Evolutionary conservation across 2,113 vertebrate species (phyloP), one percentile per base, ranked within the genome.

Genomic region (Hoplias malabaricus): DNA sequence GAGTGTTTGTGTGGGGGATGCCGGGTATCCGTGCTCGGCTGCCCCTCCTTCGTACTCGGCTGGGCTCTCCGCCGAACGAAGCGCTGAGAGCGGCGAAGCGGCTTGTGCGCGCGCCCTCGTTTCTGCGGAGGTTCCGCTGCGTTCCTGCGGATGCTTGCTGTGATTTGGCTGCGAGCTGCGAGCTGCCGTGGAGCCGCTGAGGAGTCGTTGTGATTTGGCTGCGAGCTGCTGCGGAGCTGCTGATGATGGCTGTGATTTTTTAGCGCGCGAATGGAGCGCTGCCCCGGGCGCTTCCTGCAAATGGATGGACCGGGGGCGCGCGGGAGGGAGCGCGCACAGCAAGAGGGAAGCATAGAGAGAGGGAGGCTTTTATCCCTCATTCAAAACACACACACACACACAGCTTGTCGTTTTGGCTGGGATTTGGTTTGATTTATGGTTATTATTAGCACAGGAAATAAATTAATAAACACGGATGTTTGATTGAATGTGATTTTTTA

Each of bases 231-330:
- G 59, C 91, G 93, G 93, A 94, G 95, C 95, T 93, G 93, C 94
- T 93, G 94, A 96, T 96, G 95, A 95, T 95, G 93, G 94, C 93
- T 94, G 92, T 95, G 94, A 96, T 96, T 95, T 94, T 96, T 95
- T 95, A 48, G 48, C 19, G 48, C 48, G 48, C 48, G 48, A 94
- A 95, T 95, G 94, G 94, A 94, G 94, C 92, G 92, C 92, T 93
- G 93, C 94, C 94, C 87, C 91, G n/a, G 94, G 95, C 94, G 87
- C 92, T 95, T 94, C 95, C 94, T 95, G 93, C 94, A 94, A 95
- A 95, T 95, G 94, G 93, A 95, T 95, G 93, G 93, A 94, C 94
- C 93, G 88, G 91, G 25, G 93, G 93, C 93, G 93, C 94, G 92
- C 94, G 93, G 93, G 92, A 90, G 94, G 93, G 91, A 90, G 92